Evolutionary conservation across 2,113 vertebrate species (phyloP), one percentile per base, ranked within the genome.

Genomic region (Micronisus gabar): DNA sequence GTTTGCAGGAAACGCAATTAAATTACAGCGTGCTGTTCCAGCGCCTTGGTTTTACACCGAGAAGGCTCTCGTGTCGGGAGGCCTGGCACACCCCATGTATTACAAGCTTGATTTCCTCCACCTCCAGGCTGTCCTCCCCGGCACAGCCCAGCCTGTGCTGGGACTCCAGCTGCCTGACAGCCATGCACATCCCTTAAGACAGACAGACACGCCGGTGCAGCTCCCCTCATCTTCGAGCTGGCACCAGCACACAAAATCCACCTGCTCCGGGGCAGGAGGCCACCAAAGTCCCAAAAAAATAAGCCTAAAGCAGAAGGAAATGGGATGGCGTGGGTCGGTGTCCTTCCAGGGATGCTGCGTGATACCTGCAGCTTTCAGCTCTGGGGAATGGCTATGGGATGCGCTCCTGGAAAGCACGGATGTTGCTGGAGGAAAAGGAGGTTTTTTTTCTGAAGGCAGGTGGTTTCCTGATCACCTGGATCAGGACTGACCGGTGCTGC

Each of bases 381-480:
- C 43, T 4, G 21, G 34, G 48, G 78, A n/a, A 71, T 0, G 3
- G 73, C 66, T 10, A 1, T 0, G 3, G 67, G 73, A 30, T 5
- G 17, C 23, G 58, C 23, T 76, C 27, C 15, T 3, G 1, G 36
- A n/a, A 56, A 66, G 32, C 40, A 21, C 0, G 1, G 26, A 7
- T 25, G 20, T 10, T 25, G 18, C 14, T 15, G 22, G 18, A 29
- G 18, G 10, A 15, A 30, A 65, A 52, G 30, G 40, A 56, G 19
- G 4, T 3, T 21, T 47, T 6, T 36, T 86, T 56, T 19, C 67
- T 29, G 22, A 19, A 41, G 23, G 41, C 26, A 34, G 47, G 23
- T 26, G 25, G 6, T 38, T 71, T 59, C 27, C 36, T 11, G 2
- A 15, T n/a, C 21, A 0, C 62, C 40, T 5, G 12, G n/a, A 14